phyloP scores from a whole-genome alignment of 35 echinoderm and acorn worm species.

The Ophioderma brevispina region DNA sequence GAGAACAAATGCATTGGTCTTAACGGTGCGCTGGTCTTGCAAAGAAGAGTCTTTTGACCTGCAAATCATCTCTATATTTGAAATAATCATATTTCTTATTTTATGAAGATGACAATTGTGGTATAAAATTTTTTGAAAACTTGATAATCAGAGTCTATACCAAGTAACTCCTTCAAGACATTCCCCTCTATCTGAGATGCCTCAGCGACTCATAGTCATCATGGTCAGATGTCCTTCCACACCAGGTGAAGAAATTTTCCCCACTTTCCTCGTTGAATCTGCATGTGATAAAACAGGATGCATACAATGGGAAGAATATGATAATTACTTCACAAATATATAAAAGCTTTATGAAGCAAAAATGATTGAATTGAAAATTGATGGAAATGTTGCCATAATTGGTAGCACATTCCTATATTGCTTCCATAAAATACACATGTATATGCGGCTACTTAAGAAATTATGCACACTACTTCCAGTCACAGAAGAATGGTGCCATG shows the following conservation, averaged over 20 bases:
- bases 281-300: not conserved
- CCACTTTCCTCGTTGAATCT: not conserved
- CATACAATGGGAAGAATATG: not conserved
- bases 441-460: no score
- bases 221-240: slow-evolving; percentile 82
- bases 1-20: no score
- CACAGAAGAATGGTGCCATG: no score
- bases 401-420: no score
- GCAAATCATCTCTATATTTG: not conserved
- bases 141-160: slow-evolving; percentile 50
- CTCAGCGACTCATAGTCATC: slow-evolving; percentile 60
- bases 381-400: no score
- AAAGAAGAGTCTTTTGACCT: no score
- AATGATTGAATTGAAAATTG: not conserved
- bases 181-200: slow-evolving; percentile 55
- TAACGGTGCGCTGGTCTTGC: no score
- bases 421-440: no score
- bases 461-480: no score
- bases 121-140: slow-evolving; percentile 26
- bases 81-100: not conserved
- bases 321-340: no score
- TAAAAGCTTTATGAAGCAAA: not conserved
- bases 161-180: slow-evolving; percentile 56
- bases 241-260: no score
- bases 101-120: slow-evolving; percentile 64